These are phyloP conservation scores for Damaliscus lunatus DNA, from an alignment of 2,113 vertebrate species.

Conservation along the genomic window DNA sequence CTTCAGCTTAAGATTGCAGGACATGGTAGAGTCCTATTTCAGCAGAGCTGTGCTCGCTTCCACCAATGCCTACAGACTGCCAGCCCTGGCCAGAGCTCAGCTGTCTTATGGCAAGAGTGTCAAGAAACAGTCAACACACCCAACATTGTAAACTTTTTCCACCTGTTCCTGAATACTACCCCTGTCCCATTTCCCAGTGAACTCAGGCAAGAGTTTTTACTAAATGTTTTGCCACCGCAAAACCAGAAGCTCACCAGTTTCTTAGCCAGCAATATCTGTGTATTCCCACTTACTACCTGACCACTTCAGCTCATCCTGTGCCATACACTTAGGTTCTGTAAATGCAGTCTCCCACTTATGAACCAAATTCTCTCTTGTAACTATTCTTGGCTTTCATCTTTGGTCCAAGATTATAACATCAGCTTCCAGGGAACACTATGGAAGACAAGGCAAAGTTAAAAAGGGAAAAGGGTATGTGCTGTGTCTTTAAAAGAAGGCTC, in stretches of 20 bases:
- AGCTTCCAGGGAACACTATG: neutral
- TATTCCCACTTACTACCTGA: neutral
- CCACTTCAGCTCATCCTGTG: neutral
- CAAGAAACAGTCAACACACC: neutral
- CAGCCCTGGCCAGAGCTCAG: neutral
- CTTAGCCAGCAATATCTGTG: neutral
- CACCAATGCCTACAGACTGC: neutral
- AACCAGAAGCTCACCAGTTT: neutral
- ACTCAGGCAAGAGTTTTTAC: neutral
- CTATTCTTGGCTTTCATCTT: neutral
- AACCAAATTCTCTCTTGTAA: neutral
- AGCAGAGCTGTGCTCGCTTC: neutral
- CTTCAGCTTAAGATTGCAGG: neutral
- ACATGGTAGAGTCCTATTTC: neutral
- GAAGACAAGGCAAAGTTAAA: neutral
- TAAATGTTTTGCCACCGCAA: neutral
- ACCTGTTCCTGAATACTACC: neutral
- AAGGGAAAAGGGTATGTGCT: neutral
- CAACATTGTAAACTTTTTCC: neutral
- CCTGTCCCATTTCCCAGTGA: neutral
- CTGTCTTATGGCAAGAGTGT: neutral
- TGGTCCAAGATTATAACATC: neutral
- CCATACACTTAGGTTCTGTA: neutral
- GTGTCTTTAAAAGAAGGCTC: neutral
- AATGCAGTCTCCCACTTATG: neutral